Evolutionary conservation across 30 jellyfish, hydroid and myxozoan genomes (phyloP).

Genomic region (Pseudorhiza aurosa): DNA sequence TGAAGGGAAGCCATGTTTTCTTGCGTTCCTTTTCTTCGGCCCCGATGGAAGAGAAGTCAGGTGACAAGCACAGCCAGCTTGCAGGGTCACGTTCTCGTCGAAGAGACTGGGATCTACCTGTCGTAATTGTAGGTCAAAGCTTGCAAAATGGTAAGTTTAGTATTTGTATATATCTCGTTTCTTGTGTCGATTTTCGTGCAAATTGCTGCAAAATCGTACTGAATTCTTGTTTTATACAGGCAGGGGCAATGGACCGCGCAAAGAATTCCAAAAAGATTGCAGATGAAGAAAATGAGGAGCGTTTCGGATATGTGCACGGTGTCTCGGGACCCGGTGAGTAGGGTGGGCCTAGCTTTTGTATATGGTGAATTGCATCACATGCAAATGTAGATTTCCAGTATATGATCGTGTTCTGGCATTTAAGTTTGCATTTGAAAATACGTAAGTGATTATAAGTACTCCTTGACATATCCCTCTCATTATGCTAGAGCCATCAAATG

Average conservation of each 20-base stretch:
- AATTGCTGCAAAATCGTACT: no score
- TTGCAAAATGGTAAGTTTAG: slow-evolving; percentile 56
- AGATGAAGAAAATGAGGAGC: slow-evolving; percentile 92
- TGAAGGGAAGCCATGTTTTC: no score
- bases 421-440: no score
- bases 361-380: not conserved
- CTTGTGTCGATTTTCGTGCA: not conserved
- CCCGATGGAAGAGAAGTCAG: slow-evolving; percentile 45
- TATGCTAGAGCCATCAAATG: no score
- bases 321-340: slow-evolving; percentile 99
- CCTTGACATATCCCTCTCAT: no score
- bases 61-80: slow-evolving; percentile 54
- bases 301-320: slow-evolving; percentile 95
- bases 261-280: slow-evolving; percentile 53
- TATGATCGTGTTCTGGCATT: no score
- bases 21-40: no score
- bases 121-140: slow-evolving; percentile 54
- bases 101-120: slow-evolving; percentile 71
- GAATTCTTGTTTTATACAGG: slow-evolving; percentile 33
- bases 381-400: no score
- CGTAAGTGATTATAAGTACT: no score
- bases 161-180: not conserved
- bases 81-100: slow-evolving; percentile 20
- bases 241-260: slow-evolving; percentile 94
- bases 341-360: slow-evolving; percentile 14